Evolutionary conservation across 2,113 vertebrate species (phyloP).

Genomic region (Struthio camelus): DNA sequence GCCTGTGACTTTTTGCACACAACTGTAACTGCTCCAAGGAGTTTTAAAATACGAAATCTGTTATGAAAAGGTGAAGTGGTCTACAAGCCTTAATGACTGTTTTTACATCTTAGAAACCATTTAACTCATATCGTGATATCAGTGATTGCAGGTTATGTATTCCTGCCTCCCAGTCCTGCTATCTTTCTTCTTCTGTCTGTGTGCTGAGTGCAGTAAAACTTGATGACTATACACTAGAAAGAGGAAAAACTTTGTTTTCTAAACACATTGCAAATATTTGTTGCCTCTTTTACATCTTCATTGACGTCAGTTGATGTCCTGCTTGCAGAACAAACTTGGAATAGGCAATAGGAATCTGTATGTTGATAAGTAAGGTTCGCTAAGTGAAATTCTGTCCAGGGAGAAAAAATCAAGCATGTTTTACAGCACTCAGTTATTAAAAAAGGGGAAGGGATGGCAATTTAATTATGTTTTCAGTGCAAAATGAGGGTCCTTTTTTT

Average conservation of each 20-base stretch:
- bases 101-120: background rate
- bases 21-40: background rate
- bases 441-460: background rate
- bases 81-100: background rate
- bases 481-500: background rate
- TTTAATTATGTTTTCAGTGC: background rate
- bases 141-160: background rate
- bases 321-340: slow-evolving; percentile 22
- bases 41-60: background rate
- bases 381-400: background rate
- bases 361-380: background rate
- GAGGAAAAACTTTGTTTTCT: slow-evolving; percentile 11
- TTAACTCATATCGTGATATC: background rate
- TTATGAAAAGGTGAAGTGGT: background rate
- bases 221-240: background rate
- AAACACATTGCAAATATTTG: slow-evolving; percentile 42
- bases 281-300: slow-evolving; percentile 26
- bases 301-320: slow-evolving; percentile 7
- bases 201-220: background rate
- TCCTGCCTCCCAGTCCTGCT: background rate
- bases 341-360: background rate
- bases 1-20: background rate
- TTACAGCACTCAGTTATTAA: background rate
- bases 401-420: background rate
- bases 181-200: background rate